phyloP scores from a whole-genome alignment of 2,113 vertebrate genomes.

The Echinops telfairi region DNA sequence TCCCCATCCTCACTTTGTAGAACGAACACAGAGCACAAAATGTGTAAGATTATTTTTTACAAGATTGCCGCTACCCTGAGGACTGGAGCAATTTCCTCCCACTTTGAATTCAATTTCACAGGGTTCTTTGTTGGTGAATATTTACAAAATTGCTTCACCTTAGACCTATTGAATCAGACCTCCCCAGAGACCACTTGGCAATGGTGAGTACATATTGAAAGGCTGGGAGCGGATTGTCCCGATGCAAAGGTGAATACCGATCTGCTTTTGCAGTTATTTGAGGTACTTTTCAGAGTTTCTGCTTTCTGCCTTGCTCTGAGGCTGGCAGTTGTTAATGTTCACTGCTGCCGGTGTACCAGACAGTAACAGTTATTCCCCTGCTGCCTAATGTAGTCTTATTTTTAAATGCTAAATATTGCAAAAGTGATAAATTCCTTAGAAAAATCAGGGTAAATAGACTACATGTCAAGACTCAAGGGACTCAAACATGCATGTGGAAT shows the following conservation, averaged over 20 bases:
- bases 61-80: not conserved
- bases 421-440: not conserved
- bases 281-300: not conserved
- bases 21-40: constrained; percentile 11
- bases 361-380: not conserved
- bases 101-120: constrained; percentile 13
- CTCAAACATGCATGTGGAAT: not conserved
- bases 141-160: constrained; percentile 22
- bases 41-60: constrained; percentile 39
- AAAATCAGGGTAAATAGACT: not conserved
- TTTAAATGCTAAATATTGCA: not conserved
- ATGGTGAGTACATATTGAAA: fast-evolving
- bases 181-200: not conserved
- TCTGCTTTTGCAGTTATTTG: not conserved
- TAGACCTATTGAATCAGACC: not conserved
- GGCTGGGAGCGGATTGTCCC: not conserved
- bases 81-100: constrained; percentile 44
- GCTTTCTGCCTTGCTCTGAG: not conserved
- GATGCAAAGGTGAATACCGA: not conserved
- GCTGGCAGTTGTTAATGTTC: not conserved
- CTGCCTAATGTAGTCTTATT: not conserved
- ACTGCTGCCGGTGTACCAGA: not conserved
- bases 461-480: not conserved
- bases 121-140: not conserved
- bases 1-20: constrained; percentile 4